These are phyloP conservation scores for Brevipalpus yothersi DNA, from an alignment of 1,140 invertebrate genomes.

Conservation along the genomic window DNA sequence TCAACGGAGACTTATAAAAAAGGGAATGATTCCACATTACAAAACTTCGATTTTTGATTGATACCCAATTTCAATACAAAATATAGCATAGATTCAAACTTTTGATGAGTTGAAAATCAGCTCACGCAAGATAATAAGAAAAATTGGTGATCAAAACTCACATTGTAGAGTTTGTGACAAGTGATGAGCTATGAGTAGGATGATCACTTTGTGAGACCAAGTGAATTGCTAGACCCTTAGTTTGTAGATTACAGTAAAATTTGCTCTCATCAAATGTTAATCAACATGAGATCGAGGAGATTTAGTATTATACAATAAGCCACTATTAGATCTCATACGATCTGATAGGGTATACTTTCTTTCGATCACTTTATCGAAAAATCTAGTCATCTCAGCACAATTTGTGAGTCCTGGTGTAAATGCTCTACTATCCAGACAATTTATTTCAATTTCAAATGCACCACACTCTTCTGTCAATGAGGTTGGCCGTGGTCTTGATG, in stretches of 20 bases:
- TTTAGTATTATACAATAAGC: not conserved
- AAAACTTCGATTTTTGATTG: no score
- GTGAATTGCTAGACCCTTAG: no score
- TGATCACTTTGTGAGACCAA: no score
- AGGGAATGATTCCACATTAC: no score
- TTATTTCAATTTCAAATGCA: slow-evolving; percentile 72
- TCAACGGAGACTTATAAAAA: no score
- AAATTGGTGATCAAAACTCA: no score
- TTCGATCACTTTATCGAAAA: slow-evolving; percentile 81
- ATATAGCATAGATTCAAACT: no score
- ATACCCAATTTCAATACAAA: no score
- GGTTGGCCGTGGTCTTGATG: slow-evolving; percentile 25
- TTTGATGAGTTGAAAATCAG: no score
- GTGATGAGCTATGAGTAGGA: no score
- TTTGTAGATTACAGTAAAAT: not conserved
- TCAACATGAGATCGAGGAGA: not conserved
- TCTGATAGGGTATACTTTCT: slow-evolving; percentile 25
- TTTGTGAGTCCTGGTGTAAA: slow-evolving; percentile 73
- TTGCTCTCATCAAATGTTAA: not conserved
- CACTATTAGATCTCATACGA: not conserved
- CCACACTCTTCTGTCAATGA: slow-evolving; percentile 70
- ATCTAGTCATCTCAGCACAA: slow-evolving; percentile 66
- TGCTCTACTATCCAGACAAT: slow-evolving; percentile 49
- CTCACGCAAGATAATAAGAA: no score
- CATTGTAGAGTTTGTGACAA: no score